Base-by-base conservation (phyloP, 1,140 invertebrate genomes). In the Plectrocnemia conspersa region DNA sequence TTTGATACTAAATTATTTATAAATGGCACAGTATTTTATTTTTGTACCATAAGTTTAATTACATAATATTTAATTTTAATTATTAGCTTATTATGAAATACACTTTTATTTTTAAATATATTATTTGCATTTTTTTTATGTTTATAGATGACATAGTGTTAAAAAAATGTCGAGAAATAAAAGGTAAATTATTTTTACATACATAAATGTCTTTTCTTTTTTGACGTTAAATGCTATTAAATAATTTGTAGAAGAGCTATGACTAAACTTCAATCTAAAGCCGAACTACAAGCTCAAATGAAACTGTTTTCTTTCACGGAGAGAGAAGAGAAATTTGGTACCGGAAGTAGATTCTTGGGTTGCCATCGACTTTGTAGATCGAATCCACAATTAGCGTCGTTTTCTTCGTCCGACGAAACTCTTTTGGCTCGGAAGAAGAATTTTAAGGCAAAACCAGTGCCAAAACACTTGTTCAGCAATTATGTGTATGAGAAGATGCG, bases 401-500 rank as follows among this genome's bases (percentile, higher is more conserved):
- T 67, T 63, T 7, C 56, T 52, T 15, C 65, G 67, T 22, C 58
- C 65, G 3, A 69, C 68, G 55, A 48, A 49, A 18, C 69, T 67
- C 47, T 74, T 2, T 32, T 27, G 10, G 40, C 44, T 6, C 27
- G 70, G 62, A 69, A 70, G 25, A 77, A 77, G 38, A 73, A 72
- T 24, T 86, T 86, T 58, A 77, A 70, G 63, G 84, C 83, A 0
- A 79, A 80, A 55, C 83, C 83, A 0, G 76, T 85, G 21, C 84
- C 84, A 4, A 83, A 77, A 63, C 79, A 83, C 70, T 64, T 86
- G 10, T 85, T 85, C 62, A 81, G 79, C 19, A 83, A 82, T 59
- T 82, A 83, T 49, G 75, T 84, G 57, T 85, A 85, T 49, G 78
- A 83, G 45, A 82, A 80, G 63, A 83, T 82, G 74, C 73, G 81